Evolutionary conservation across 2,888 invertebrate species (phyloP).

Genomic region (Uropetala carovei): DNA sequence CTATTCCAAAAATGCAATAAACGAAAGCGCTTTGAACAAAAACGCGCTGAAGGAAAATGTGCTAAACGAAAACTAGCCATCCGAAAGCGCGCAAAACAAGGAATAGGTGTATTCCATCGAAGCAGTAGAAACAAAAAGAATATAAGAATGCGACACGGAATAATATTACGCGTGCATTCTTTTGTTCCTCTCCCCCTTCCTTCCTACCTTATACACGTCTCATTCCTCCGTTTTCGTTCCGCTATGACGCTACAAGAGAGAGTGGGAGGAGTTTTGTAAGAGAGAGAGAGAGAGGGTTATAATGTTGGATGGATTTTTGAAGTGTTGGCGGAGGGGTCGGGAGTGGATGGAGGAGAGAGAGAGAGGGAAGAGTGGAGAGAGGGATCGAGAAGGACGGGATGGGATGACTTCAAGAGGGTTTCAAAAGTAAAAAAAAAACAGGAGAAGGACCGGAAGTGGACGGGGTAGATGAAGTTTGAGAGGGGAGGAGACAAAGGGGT

Average conservation of each 20-base stretch:
- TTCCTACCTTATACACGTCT: background rate
- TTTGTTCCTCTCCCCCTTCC: background rate
- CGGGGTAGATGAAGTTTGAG: background rate
- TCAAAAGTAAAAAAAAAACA: constrained; percentile 37
- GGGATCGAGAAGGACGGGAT: background rate
- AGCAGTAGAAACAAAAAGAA: too few relatives aligned
- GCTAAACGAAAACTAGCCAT: too few relatives aligned
- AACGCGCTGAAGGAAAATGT: too few relatives aligned
- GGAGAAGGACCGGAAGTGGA: constrained; percentile 9
- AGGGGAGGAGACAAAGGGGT: background rate
- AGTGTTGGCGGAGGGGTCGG: background rate
- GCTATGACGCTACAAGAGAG: background rate
- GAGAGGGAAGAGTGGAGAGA: background rate
- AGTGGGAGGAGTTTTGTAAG: background rate
- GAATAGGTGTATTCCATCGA: too few relatives aligned
- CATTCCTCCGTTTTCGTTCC: background rate
- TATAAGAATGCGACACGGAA: too few relatives aligned
- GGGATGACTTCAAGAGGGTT: constrained; percentile 42
- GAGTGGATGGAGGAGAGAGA: constrained; percentile 10
- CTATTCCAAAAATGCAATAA: too few relatives aligned
- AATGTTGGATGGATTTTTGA: background rate
- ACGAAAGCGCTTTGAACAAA: too few relatives aligned
- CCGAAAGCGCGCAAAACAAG: too few relatives aligned
- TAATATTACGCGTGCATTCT: too few relatives aligned
- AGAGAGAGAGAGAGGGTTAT: background rate